A percentile compares a stretch with the other conserved stretches of the same genome.
phyloP scores from a whole-genome alignment of 1,140 invertebrate species.

The Cardiocondyla obscurior region DNA sequence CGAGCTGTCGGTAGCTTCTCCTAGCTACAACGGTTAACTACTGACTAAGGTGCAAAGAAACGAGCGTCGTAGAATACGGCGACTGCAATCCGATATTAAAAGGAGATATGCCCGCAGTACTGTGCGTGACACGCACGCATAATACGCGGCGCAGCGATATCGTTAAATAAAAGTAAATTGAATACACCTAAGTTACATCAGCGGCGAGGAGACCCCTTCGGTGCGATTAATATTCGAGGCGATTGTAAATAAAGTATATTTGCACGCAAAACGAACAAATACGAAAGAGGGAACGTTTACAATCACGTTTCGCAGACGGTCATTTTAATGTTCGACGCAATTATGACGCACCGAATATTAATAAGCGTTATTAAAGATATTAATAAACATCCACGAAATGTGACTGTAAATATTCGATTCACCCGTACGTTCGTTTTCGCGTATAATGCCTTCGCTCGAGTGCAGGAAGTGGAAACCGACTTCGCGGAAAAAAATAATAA shows the following conservation, averaged over 20 bases:
- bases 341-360: conserved; percentile 3
- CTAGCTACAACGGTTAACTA: conserved; percentile 4
- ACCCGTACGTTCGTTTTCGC: neutral
- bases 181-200: neutral
- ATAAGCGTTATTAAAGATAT: conserved; percentile 11
- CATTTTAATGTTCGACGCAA: conserved; percentile 8
- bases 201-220: neutral
- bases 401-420: conserved; percentile 12
- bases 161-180: conserved; percentile 16
- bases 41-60: neutral
- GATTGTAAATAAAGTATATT: conserved; percentile 2
- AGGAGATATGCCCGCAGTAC: neutral
- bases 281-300: conserved; percentile 15
- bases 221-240: conserved; percentile 22
- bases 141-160: neutral
- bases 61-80: neutral
- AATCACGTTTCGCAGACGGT: neutral
- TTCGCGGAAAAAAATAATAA: neutral
- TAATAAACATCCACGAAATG: neutral
- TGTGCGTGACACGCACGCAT: neutral
- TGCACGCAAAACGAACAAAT: neutral
- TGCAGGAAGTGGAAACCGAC: neutral
- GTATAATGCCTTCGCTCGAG: neutral
- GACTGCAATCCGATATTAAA: conserved; percentile 41
- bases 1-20: conserved; percentile 21